These are phyloP conservation scores for honey bee (Apis mellifera) DNA, from an alignment of 1,140 invertebrate genomes.

Conservation along the genomic window Amel_HAv3.1 CM009938.2:8886501-8887000, in stretches of 20 bases:
- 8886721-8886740: slow-evolving; percentile 79
- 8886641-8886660: not conserved
- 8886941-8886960: no score
- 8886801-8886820: not conserved
- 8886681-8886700: not conserved
- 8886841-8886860: no score
- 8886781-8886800: not conserved
- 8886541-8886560: not conserved
- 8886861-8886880: no score
- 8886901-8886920: no score
- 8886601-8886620: not conserved
- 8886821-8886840: not conserved
- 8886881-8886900: no score
- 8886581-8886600: not conserved
- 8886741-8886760: not conserved
- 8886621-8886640: not conserved
- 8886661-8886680: not conserved
- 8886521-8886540: no score
- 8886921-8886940: no score
- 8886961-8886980: no score
- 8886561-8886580: not conserved
- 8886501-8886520: no score
- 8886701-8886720: slow-evolving; percentile 52
- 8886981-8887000: no score
- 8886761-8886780: not conserved